Base-by-base conservation (phyloP, 2,888 invertebrate genomes). In the Ophion ventricosus region DNA sequence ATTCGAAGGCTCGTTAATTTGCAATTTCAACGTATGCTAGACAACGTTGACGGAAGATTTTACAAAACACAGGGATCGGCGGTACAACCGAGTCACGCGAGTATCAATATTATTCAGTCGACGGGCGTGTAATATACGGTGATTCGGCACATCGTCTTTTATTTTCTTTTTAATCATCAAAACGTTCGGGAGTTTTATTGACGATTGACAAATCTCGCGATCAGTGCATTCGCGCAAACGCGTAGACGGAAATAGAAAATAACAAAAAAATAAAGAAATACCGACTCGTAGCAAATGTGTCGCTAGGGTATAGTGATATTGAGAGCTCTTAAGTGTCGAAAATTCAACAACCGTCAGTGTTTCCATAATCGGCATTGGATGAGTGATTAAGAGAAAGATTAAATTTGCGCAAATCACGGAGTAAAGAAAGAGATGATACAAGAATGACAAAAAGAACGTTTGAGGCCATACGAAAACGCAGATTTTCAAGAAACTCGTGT, bases 401-500 rank as follows among this genome's bases (percentile, higher is more conserved):
- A 59, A 11, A 64, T 7, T 63, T 3, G 72, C 75, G 57, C 26
- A 57, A 69, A n/a, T 20, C n/a, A 43, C 56, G 40, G 25, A 2
- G 35, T 35, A 49, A 67, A 26, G 20, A 69, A 64, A 35, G 17
- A 11, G 11, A 64, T 49, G 11, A 64, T 49, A 23, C 1, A 14
- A 59, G 8, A 43, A 61, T 1, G 61, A 69, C 11, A 3, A 40
- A 43, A 43, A 63, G 49, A 72, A 35, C 43, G 59, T 43, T 76
- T 66, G 67, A 73, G 66, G 43, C 76, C 40, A 8, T 35, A 35
- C 7, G 23, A 80, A 76, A 61, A 73, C 69, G 17, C 40, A 63
- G n/a, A 49, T 49, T 80, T 83, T 80, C n/a, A 25, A 61, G 40
- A 74, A 78, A 35, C 57, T 73, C 26, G 72, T 73, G 67, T 77